These are phyloP conservation scores for Clepsis dumicolana DNA, from an alignment of 2,888 invertebrate genomes.

Conservation along the genomic window DNA sequence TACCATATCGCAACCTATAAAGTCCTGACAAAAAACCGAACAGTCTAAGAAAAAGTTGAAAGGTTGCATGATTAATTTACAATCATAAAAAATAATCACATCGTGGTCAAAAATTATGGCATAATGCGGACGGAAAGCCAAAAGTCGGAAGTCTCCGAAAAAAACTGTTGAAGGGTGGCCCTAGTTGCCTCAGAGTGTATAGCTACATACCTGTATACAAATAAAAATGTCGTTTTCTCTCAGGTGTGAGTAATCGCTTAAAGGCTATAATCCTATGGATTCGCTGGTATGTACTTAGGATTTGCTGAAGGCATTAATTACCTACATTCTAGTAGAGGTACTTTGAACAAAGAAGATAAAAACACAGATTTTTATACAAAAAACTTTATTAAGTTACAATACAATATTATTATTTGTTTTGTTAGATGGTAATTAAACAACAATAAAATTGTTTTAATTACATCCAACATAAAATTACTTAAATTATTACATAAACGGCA, in stretches of 20 bases:
- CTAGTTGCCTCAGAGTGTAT: neutral
- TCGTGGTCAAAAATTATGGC: neutral
- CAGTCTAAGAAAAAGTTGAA: neutral
- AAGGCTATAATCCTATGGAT: neutral
- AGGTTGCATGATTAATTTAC: too few species aligned
- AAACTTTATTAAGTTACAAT: neutral
- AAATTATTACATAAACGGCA: neutral
- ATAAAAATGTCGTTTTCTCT: neutral
- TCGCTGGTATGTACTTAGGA: neutral
- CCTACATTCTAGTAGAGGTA: too few species aligned
- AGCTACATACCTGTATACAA: neutral
- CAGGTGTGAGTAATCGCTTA: neutral
- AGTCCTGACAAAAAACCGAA: conserved; percentile 1
- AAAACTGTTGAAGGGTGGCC: neutral
- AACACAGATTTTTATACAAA: neutral
- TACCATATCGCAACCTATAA: neutral
- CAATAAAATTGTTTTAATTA: neutral
- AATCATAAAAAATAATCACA: neutral
- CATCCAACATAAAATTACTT: neutral
- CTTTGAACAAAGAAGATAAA: neutral
- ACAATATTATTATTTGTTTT: neutral
- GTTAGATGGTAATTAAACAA: neutral
- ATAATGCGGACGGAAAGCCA: neutral
- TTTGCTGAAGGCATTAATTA: neutral
- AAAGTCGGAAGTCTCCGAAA: neutral